Evolutionary conservation across 2,888 invertebrate genomes (phyloP), one percentile per base, ranked within the genome.

Genomic region (Heliothis peltigera): DNA sequence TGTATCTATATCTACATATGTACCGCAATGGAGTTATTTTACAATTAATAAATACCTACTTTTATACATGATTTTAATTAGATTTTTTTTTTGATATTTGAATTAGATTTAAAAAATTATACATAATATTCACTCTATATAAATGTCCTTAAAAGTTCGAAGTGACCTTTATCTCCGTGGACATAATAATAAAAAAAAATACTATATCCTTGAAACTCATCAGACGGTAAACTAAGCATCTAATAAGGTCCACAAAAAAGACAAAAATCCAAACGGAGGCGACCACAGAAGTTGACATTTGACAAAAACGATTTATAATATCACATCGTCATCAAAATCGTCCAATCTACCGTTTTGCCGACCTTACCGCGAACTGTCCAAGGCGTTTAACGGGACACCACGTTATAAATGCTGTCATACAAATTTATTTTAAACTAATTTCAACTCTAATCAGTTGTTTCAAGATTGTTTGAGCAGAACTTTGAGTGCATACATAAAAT

Each of bases 201-300:
- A n/a, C 15, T 53, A 47, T 70, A 25, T 68, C 77, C 79, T 79
- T 80, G 71, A 81, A 65, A 75, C 61, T 72, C 67, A 81, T 17
- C 28, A 46, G 57, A 71, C 75, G 42, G 64, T 77, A 73, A 78
- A 80, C 67, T n/a, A 75, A 32, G 46, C 12, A n/a, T 63, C 60
- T 68, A 69, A 74, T 72, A 67, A 51, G 61, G 53, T 55, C 22
- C 10, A 53, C 73, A 79, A 78, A 84, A 81, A 84, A 84, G 49
- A 39, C 21, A 8, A 56, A 17, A 18, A 32, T 47, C 68, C 69
- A 81, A 87, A 87, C 87, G 79, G 85, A 84, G 86, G 89, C 91
- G 90, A 88, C 92, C 91, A 90, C 91, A 93, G 91, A 90, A 92
- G 94, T 95, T 93, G 94, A 94, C 93, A 94, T 93, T 93, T 93